These are phyloP conservation scores for Diogma glabrata DNA, from an alignment of 2,888 invertebrate genomes.

Conservation along the genomic window DNA sequence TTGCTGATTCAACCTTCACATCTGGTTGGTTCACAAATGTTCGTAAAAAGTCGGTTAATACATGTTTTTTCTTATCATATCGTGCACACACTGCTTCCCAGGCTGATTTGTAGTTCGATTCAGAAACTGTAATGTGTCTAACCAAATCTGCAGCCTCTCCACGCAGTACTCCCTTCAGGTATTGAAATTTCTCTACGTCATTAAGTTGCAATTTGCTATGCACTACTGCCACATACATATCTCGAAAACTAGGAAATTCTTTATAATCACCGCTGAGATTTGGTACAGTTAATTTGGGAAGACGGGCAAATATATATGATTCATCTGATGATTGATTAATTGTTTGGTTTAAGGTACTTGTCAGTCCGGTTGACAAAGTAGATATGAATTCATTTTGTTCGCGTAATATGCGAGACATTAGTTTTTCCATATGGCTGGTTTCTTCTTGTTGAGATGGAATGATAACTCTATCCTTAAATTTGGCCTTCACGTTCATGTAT, in stretches of 20 bases:
- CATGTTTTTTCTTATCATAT: slow-evolving; percentile 7
- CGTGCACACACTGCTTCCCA: not conserved
- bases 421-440: not conserved
- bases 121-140: not conserved
- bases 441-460: slow-evolving; percentile 1
- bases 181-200: no score
- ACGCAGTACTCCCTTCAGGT: no score
- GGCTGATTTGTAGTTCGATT: not conserved
- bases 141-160: not conserved
- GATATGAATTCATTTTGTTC: not conserved
- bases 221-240: no score
- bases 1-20: not conserved
- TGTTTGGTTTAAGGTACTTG: no score
- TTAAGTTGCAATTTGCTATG: no score
- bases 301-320: not conserved
- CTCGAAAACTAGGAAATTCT: not conserved
- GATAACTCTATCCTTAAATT: not conserved
- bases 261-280: slow-evolving; percentile 1
- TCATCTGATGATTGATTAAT: not conserved
- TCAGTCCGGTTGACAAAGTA: no score
- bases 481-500: not conserved
- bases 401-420: not conserved
- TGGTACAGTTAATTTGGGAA: not conserved
- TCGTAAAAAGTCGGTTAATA: not conserved
- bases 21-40: not conserved